phyloP scores from a whole-genome alignment of 2,797 vertebrate species.

The Sebastes cheni region DNA sequence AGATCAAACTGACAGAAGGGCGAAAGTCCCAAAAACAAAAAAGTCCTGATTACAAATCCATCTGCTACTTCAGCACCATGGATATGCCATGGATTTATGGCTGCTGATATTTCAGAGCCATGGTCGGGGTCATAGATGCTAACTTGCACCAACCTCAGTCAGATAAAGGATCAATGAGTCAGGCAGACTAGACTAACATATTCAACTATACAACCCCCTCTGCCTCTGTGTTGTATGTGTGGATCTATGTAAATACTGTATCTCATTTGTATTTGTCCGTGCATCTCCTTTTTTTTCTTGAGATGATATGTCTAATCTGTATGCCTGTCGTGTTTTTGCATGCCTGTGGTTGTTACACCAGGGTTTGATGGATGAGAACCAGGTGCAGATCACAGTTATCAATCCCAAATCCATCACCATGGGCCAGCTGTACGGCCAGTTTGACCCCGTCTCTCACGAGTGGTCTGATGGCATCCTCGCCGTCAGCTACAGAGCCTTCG shows the following conservation, averaged over 20 bases:
- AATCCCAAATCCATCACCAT: constrained; percentile 94
- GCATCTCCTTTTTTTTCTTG: background rate
- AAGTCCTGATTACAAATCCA: too few species aligned
- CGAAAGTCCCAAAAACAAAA: too few species aligned
- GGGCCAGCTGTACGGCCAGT: constrained; percentile 93
- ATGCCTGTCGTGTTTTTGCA: background rate
- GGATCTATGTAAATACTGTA: background rate
- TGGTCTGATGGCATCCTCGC: constrained; percentile 94
- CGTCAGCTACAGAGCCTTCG: constrained; percentile 89
- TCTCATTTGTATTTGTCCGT: background rate
- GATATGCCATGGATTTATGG: background rate
- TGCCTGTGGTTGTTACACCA: constrained; percentile 48
- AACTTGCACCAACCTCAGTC: background rate
- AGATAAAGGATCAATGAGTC: background rate
- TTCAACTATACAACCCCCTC: background rate
- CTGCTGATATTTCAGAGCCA: too few species aligned
- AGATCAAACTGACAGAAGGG: too few species aligned
- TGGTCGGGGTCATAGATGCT: background rate
- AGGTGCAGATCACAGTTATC: constrained; percentile 90
- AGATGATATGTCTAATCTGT: background rate
- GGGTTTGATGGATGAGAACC: constrained; percentile 91
- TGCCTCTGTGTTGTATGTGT: background rate
- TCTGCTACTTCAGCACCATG: background rate
- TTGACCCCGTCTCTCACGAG: constrained; percentile 91
- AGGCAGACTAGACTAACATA: background rate